These are phyloP conservation scores for Phylloscopus collybita DNA, from an alignment of 2,797 vertebrate genomes.

Conservation along the genomic window DNA sequence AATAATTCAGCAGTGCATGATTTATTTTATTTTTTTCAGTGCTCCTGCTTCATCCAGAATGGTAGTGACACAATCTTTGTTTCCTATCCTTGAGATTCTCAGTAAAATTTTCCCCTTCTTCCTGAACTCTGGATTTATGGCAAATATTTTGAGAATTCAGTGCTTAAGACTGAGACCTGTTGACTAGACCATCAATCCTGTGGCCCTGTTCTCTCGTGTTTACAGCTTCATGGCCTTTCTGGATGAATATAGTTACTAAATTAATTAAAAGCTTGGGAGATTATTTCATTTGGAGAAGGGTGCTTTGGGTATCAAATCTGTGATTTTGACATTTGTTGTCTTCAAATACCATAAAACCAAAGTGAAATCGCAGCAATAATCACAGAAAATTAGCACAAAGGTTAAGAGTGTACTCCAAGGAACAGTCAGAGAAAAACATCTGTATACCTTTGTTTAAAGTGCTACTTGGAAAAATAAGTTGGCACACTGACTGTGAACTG, in stretches of 20 bases:
- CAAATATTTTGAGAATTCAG: background rate
- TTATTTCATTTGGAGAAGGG: fast-evolving
- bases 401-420: background rate
- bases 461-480: background rate
- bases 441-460: background rate
- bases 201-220: background rate
- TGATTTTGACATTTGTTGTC: background rate
- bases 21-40: background rate
- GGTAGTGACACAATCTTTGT: background rate
- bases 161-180: background rate
- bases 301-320: background rate
- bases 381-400: background rate
- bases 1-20: background rate
- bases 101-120: background rate
- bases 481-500: background rate
- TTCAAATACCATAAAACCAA: background rate
- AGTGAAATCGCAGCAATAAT: background rate
- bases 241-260: background rate
- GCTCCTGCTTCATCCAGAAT: background rate
- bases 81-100: background rate
- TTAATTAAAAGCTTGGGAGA: background rate
- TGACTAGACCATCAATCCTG: background rate
- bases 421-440: background rate
- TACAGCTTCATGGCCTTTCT: background rate
- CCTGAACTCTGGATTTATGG: background rate